Conservation (phyloP, 2,888 invertebrate genomes). For the Homarus gammarus region DNA sequence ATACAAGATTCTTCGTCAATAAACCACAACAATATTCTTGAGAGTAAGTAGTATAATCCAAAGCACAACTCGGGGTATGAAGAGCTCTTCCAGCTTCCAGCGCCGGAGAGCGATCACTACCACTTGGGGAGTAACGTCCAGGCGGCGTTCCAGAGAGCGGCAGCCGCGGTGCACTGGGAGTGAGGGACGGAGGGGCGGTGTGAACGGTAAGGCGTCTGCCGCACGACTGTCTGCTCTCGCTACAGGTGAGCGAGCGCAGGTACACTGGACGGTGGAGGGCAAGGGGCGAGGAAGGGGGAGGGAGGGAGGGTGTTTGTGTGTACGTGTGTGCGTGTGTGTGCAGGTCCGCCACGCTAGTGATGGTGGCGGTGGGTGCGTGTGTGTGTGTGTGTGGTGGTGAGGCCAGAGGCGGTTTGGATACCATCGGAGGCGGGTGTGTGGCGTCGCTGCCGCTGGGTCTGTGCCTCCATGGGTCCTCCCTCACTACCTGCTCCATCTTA, state of each 20-base stretch:
- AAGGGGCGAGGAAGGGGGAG: slow-evolving; percentile 19
- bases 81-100: slow-evolving; percentile 25
- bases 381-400: slow-evolving; percentile 1
- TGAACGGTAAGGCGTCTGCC: slow-evolving; percentile 61
- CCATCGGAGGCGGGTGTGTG: slow-evolving; percentile 1
- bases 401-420: background rate
- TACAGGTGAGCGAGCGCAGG: slow-evolving; percentile 72
- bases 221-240: slow-evolving; percentile 64
- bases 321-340: background rate
- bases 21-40: slow-evolving; percentile 30
- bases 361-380: slow-evolving; percentile 25
- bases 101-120: slow-evolving; percentile 40
- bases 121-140: slow-evolving; percentile 25
- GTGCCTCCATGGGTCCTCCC: background rate
- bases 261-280: slow-evolving; percentile 56
- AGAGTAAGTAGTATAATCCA: slow-evolving; percentile 26
- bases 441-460: background rate
- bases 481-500: background rate
- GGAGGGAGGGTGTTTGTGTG: background rate
- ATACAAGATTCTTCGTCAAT: slow-evolving; percentile 26
- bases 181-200: slow-evolving; percentile 48
- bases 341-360: background rate
- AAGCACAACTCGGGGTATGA: slow-evolving; percentile 26
- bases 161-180: slow-evolving; percentile 24
- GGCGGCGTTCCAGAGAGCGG: slow-evolving; percentile 44